A percentile compares a stretch with the other conserved stretches of the same genome.
These are phyloP conservation scores for Triplophysa tibetana DNA, from an alignment of 2,113 vertebrate genomes.

Conservation along the genomic window DNA sequence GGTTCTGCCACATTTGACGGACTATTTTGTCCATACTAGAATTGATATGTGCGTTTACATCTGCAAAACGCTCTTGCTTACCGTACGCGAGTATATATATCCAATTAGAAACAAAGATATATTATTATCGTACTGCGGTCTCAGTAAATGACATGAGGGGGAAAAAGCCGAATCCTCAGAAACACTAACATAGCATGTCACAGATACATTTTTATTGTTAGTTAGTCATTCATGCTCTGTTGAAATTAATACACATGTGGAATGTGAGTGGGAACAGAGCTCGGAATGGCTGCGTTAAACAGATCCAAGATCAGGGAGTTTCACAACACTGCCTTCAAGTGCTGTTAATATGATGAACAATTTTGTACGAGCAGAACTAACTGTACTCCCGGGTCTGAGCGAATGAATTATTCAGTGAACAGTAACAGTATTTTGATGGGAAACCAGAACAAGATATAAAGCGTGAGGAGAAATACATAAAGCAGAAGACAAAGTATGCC, in stretches of 20 bases:
- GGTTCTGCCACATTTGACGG: neutral
- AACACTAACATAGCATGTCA: slow-evolving; percentile 50
- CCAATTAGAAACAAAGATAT: slow-evolving; percentile 24
- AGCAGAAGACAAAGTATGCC: slow-evolving; percentile 51
- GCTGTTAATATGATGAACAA: slow-evolving; percentile 60
- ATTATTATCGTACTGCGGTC: slow-evolving; percentile 49
- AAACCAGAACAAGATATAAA: slow-evolving; percentile 47
- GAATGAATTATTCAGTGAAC: slow-evolving; percentile 50
- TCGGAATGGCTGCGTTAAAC: slow-evolving; percentile 56
- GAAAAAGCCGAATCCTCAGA: slow-evolving; percentile 52
- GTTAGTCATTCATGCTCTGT: slow-evolving; percentile 66
- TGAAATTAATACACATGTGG: slow-evolving; percentile 64
- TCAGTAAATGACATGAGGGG: slow-evolving; percentile 55
- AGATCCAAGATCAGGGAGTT: slow-evolving; percentile 57
- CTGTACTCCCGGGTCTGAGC: slow-evolving; percentile 45
- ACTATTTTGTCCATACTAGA: slow-evolving; percentile 13
- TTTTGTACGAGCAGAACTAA: slow-evolving; percentile 53
- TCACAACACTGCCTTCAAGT: slow-evolving; percentile 55
- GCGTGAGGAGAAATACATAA: slow-evolving; percentile 37
- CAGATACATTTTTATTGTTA: slow-evolving; percentile 60
- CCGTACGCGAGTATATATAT: neutral
- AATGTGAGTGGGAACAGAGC: slow-evolving; percentile 63
- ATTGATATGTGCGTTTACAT: neutral
- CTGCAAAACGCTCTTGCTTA: slow-evolving; percentile 21
- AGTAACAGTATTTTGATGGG: slow-evolving; percentile 48